Evolutionary conservation across 2,113 vertebrate species (phyloP), one percentile per base, ranked within the genome.

Genomic region (Aphyosemion australe): DNA sequence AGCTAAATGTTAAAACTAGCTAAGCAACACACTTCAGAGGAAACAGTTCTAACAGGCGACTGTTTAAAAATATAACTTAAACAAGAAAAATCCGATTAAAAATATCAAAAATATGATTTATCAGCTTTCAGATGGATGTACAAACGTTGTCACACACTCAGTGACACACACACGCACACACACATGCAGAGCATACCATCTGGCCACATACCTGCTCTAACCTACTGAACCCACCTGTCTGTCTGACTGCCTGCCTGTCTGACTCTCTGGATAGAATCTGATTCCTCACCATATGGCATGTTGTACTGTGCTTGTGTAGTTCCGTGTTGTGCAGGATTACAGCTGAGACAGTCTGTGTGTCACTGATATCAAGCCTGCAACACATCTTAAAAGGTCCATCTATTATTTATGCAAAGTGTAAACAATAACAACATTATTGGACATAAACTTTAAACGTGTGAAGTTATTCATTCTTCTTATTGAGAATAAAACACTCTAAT

Each of bases 201-300:
- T 86, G 86, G 72, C 69, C 69, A 50, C 69, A 86, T 84, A 88
- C 86, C 84, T 82, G 83, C 65, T 78, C 55, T 80, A 84, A 84
- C 86, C 86, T 74, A 80, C 71, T 82, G 74, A 77, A 84, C 71
- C 70, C 61, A 76, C 76, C 77, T 79, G 72, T 59, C 76, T 84
- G 82, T 75, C 74, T 86, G 45, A 6, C 71, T 50, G 66, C 19
- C 55, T 71, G 76, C 73, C 64, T 81, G 79, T 79, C 77, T 84
- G 41, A 82, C 74, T 87, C 58, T 80, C 73, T 74, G 65, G 65
- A 79, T 42, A 73, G 78, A 82, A 72, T 87, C 83, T 85, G 81
- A 88, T 88, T 85, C 86, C 69, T 80, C 80, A 74, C 86, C 86
- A 88, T 88, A 85, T 88, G 86, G 80, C 62, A 11, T 65, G 73